Evolutionary conservation across 92 coral and sea anemone genomes (phyloP).

Genomic region (Zoanthus sociatus): DNA sequence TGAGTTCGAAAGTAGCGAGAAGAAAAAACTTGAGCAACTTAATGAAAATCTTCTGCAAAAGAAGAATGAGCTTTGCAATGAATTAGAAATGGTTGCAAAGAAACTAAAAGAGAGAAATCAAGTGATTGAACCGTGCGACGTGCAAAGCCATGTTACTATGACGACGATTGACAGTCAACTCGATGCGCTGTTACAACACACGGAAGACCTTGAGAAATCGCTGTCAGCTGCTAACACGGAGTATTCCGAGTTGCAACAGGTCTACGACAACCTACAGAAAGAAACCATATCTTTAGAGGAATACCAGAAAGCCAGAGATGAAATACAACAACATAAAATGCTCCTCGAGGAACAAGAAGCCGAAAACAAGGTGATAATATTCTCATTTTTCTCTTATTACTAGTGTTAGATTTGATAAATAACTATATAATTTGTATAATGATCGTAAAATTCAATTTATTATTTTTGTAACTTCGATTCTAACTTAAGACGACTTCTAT

Average conservation of each 20-base stretch:
- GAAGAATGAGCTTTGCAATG: conserved; percentile 51
- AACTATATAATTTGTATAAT: not conserved
- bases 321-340: conserved; percentile 60
- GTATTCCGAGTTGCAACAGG: conserved; percentile 49
- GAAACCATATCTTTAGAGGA: conserved; percentile 50
- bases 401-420: no score
- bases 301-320: conserved; percentile 59
- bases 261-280: conserved; percentile 64
- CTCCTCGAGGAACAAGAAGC: conserved; percentile 53
- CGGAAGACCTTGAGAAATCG: conserved; percentile 63
- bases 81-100: conserved; percentile 61
- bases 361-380: conserved; percentile 6
- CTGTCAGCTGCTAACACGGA: conserved; percentile 68
- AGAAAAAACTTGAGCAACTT: conserved; percentile 55
- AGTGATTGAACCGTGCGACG: conserved; percentile 31
- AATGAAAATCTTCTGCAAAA: conserved; percentile 63
- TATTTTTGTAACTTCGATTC: no score
- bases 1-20: conserved; percentile 69
- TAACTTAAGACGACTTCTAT: no score
- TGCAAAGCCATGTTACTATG: conserved; percentile 64
- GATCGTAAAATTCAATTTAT: not conserved
- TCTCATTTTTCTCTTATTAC: not conserved
- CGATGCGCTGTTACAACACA: conserved; percentile 63
- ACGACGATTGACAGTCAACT: conserved; percentile 78
- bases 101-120: conserved; percentile 45